Percentiles rank a stretch among this genome's conserved stretches.
Conservation (phyloP, 2,797 vertebrate species). For the Gadopsis marmoratus region DNA sequence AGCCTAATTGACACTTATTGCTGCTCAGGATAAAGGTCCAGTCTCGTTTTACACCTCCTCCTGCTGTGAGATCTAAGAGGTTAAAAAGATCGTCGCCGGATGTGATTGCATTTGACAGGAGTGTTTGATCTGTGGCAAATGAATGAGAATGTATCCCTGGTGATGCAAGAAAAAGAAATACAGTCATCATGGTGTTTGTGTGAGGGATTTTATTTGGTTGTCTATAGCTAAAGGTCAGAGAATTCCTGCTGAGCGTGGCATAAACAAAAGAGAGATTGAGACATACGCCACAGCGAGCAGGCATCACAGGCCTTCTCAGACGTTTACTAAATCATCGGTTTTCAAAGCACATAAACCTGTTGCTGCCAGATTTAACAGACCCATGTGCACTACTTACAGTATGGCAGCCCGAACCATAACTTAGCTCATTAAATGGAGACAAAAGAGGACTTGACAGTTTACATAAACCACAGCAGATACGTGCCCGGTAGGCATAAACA, state of each 20-base stretch:
- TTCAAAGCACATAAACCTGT: conserved; percentile 30
- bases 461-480: conserved; percentile 70
- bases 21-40: conserved; percentile 16
- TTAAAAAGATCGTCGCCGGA: conserved; percentile 40
- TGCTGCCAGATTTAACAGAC: conserved; percentile 38
- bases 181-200: conserved; percentile 30
- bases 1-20: conserved; percentile 42
- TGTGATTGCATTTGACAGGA: conserved; percentile 43
- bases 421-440: conserved; percentile 64
- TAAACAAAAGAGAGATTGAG: conserved; percentile 29
- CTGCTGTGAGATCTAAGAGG: conserved; percentile 42
- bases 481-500: conserved; percentile 72
- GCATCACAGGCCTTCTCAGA: conserved; percentile 28
- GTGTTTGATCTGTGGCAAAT: conserved; percentile 49
- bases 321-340: conserved; percentile 25
- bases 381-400: conserved; percentile 32
- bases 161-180: conserved; percentile 53
- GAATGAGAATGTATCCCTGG: conserved; percentile 28
- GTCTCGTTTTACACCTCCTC: conserved; percentile 15
- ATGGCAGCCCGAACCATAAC: conserved; percentile 35
- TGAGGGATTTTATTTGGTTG: conserved; percentile 45
- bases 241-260: conserved; percentile 39
- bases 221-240: conserved; percentile 63
- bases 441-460: conserved; percentile 70
- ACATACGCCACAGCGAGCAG: not conserved